Percentiles rank a stretch among this genome's conserved stretches.
Conservation (phyloP, 2,888 invertebrate species). For the Catocala fraxini region DNA sequence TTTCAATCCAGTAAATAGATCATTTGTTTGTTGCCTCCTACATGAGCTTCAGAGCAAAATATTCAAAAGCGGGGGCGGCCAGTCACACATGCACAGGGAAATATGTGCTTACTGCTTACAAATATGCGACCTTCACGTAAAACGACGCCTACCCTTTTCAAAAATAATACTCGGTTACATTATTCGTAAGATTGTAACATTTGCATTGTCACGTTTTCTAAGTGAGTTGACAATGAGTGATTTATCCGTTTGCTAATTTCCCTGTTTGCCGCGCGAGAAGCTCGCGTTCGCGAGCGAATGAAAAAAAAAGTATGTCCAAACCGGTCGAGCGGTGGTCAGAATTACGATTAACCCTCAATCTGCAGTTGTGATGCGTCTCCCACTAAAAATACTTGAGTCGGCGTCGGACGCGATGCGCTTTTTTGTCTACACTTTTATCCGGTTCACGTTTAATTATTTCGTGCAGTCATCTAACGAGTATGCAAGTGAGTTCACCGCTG, state of each 20-base stretch:
- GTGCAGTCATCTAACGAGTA: slow-evolving; percentile 41
- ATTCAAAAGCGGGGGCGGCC: slow-evolving; percentile 63
- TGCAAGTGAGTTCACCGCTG: slow-evolving; percentile 45
- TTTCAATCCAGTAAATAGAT: slow-evolving; percentile 54
- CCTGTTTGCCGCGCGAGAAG: slow-evolving; percentile 60
- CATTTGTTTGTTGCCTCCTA: slow-evolving; percentile 60
- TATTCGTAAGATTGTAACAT: slow-evolving; percentile 41
- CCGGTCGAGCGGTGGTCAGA: slow-evolving; percentile 79
- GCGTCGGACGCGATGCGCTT: slow-evolving; percentile 34
- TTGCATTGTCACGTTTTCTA: slow-evolving; percentile 30
- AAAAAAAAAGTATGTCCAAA: slow-evolving; percentile 69
- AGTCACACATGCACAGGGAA: slow-evolving; percentile 58
- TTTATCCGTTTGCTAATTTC: slow-evolving; percentile 61
- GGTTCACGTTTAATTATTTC: slow-evolving; percentile 43
- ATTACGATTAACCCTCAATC: slow-evolving; percentile 78
- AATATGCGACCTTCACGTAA: slow-evolving; percentile 58
- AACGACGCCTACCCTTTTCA: slow-evolving; percentile 52
- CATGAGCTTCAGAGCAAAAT: slow-evolving; percentile 60
- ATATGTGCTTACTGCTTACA: slow-evolving; percentile 59
- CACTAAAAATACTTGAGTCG: slow-evolving; percentile 69
- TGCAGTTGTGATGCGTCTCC: slow-evolving; percentile 64
- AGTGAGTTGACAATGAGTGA: slow-evolving; percentile 52
- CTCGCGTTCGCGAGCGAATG: slow-evolving; percentile 54
- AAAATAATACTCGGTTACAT: slow-evolving; percentile 46
- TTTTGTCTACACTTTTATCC: slow-evolving; percentile 40